Base-by-base conservation (phyloP, 2,113 vertebrate genomes). In the Bolborhynchus lineola region DNA sequence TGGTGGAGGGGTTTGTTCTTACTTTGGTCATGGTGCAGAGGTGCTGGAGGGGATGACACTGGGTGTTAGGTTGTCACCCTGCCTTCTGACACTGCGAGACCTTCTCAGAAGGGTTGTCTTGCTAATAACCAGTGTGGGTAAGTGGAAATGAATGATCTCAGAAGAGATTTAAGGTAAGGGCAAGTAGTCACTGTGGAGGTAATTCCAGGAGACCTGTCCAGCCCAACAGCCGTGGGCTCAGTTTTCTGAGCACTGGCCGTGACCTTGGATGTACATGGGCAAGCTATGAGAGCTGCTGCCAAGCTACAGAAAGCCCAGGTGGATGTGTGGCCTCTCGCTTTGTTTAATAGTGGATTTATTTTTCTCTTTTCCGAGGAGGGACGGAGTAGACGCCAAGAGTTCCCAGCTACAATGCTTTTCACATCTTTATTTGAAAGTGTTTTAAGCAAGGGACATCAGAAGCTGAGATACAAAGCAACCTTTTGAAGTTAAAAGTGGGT, bases 401-500 rank as follows among this genome's bases (percentile, higher is more conserved):
- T 95, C 86, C 67, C 86, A 88, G 86, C 82, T 86, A 91, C 78
- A 49, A 64, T 0, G 8, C 62, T 86, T 94, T 95, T 90, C 80
- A 90, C 60, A 93, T 96, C 92, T 77, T 42, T 91, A 44, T 97
- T 95, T 96, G 95, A 95, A 97, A 97, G 94, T 96, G 83, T 97
- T 97, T 97, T 97, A 96, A 97, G 88, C 91, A 88, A 95, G 95
- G 80, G 76, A 95, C 92, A 82, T 95, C 95, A 97, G 95, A 97
- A 82, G 90, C 93, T 71, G 69, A 93, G 86, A 96, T 96, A 96
- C 92, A 97, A 96, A 97, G 95, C 92, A 97, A 95, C 69, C 96
- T 97, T 97, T 97, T 97, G 97, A 97, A 97, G 95, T 96, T 97
- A 95, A 96, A 97, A 97, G 97, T 97, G 96, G 94, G 94, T 87